Percentiles rank a stretch among this genome's conserved stretches.
These are phyloP conservation scores for Pygathrix nemaeus DNA, from an alignment of 2,113 vertebrate species.

Conservation along the genomic window DNA sequence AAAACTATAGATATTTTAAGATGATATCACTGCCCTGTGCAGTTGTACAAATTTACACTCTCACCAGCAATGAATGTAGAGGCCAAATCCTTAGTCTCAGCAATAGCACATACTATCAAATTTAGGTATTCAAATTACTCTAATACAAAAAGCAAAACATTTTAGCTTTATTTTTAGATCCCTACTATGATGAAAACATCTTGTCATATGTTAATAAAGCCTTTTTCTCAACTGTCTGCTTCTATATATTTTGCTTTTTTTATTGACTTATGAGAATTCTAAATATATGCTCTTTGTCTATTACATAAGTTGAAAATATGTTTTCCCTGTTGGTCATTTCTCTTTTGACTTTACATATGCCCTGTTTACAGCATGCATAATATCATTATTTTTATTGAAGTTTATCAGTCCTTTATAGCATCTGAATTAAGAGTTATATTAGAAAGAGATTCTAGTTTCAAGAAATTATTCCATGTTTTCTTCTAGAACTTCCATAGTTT, in stretches of 20 bases:
- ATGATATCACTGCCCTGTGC: background rate
- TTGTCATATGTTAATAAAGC: background rate
- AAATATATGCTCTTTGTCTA: background rate
- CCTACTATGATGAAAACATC: background rate
- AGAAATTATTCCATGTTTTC: background rate
- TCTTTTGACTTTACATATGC: background rate
- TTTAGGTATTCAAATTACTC: background rate
- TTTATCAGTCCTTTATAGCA: background rate
- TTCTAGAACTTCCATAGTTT: background rate
- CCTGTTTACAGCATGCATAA: background rate
- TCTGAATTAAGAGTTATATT: background rate
- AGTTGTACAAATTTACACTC: background rate
- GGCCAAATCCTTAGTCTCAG: background rate
- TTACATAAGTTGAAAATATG: background rate
- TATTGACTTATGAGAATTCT: background rate
- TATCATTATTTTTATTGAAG: background rate
- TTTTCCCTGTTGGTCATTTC: background rate
- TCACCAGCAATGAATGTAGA: background rate
- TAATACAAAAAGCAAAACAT: background rate
- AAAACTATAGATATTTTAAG: background rate
- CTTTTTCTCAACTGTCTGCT: background rate
- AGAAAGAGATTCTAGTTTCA: background rate
- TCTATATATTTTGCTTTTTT: background rate
- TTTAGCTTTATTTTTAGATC: slow-evolving; percentile 5
- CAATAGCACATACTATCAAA: background rate